These are phyloP conservation scores for Athalia circularis DNA, from an alignment of 2,888 invertebrate species.

Conservation along the genomic window DNA sequence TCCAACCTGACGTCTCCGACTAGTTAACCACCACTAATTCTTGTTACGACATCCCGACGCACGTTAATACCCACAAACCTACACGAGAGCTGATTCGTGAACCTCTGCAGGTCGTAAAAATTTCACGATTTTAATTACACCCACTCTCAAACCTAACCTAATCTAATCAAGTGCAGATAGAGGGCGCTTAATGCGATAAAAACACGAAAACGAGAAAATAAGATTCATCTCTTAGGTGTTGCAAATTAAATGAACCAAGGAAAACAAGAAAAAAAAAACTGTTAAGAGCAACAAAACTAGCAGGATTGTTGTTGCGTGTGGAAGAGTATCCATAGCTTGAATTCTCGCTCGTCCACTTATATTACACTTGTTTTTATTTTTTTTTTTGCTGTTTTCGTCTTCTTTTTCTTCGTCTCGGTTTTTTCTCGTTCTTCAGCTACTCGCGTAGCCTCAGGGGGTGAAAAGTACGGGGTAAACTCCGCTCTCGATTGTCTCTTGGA, in stretches of 20 bases:
- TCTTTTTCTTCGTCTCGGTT: too few relatives aligned
- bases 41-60: slow-evolving; percentile 19
- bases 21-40: slow-evolving; percentile 30
- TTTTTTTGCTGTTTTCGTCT: too few relatives aligned
- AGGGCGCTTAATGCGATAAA: too few relatives aligned
- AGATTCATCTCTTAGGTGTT: not conserved
- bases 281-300: too few relatives aligned
- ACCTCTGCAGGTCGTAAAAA: not conserved
- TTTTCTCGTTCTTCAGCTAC: too few relatives aligned
- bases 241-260: not conserved
- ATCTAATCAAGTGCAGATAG: too few relatives aligned
- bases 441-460: not conserved
- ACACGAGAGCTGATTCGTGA: not conserved
- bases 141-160: not conserved
- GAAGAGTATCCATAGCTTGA: too few relatives aligned
- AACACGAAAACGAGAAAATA: too few relatives aligned
- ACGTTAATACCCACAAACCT: not conserved
- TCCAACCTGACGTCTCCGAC: slow-evolving; percentile 3
- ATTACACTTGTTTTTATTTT: too few relatives aligned
- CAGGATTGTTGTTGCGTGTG: too few relatives aligned
- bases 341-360: too few relatives aligned
- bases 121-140: not conserved
- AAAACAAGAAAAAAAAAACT: not conserved
- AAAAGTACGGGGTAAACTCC: not conserved
- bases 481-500: slow-evolving; percentile 3